A percentile compares a stretch with the other conserved stretches of the same genome.
These are phyloP conservation scores for Aporrectodea caliginosa DNA, from an alignment of 1,140 invertebrate genomes.

Conservation along the genomic window DNA sequence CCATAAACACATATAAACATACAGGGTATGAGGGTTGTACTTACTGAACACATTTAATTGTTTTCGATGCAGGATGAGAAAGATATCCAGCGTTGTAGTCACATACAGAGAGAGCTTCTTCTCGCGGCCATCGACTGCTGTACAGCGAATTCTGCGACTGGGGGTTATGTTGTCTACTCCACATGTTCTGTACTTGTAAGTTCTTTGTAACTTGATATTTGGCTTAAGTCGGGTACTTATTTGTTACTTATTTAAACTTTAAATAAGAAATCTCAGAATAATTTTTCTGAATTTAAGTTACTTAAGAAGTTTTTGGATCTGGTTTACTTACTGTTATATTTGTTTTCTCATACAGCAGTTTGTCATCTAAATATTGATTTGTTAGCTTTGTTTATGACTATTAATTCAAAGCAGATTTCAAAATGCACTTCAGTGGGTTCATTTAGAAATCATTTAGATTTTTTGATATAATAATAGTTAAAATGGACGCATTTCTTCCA, in stretches of 20 bases:
- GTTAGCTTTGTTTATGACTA: no score
- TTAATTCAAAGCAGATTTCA: no score
- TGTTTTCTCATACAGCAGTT: no score
- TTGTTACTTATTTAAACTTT: neutral
- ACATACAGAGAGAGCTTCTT: slow-evolving; percentile 86
- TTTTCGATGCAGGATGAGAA: slow-evolving; percentile 73
- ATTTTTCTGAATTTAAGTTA: neutral
- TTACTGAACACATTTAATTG: no score
- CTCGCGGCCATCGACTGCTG: slow-evolving; percentile 94
- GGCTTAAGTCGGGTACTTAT: neutral
- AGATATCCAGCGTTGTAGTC: slow-evolving; percentile 87
- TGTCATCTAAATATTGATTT: no score
- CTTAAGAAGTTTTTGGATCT: neutral
- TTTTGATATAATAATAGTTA: no score
- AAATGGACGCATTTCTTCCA: no score
- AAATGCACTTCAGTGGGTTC: no score
- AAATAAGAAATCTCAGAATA: neutral
- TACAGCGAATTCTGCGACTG: slow-evolving; percentile 83
- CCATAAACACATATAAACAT: no score
- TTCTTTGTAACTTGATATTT: slow-evolving; percentile 19
- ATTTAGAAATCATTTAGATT: no score
- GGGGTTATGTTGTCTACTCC: slow-evolving; percentile 95
- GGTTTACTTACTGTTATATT: no score
- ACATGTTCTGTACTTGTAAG: slow-evolving; percentile 90
- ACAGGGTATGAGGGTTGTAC: no score